These are phyloP conservation scores for Mythimna impura DNA, from an alignment of 2,888 invertebrate species.

Conservation along the genomic window DNA sequence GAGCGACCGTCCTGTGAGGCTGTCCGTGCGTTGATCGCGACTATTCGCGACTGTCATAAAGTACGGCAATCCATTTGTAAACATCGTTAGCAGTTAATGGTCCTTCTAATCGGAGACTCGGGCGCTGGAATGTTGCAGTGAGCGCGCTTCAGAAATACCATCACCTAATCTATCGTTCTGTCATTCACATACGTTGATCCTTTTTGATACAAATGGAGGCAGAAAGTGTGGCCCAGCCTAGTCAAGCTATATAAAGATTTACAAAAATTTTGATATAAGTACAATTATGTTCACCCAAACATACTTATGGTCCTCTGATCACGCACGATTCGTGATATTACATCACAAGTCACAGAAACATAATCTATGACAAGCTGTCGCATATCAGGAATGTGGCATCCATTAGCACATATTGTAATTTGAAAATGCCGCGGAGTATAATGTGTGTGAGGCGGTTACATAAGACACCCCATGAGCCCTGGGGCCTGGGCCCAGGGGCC, in stretches of 20 bases:
- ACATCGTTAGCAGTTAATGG: constrained; percentile 55
- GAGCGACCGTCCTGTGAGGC: constrained; percentile 19
- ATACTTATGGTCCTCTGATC: not conserved
- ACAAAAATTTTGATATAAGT: too few species aligned
- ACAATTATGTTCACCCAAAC: not conserved
- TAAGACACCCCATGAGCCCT: constrained; percentile 6
- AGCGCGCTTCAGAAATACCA: constrained; percentile 28
- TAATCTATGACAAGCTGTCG: not conserved
- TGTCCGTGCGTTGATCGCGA: constrained; percentile 7
- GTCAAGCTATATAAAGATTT: not conserved
- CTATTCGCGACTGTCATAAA: constrained; percentile 36
- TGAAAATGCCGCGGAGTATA: constrained; percentile 41
- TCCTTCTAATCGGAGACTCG: constrained; percentile 40
- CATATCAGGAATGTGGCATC: constrained; percentile 26
- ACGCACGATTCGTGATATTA: not conserved
- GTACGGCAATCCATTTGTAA: constrained; percentile 54
- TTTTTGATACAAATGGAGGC: not conserved
- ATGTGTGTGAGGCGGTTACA: constrained; percentile 30
- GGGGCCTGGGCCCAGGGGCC: not conserved
- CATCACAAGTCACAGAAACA: not conserved
- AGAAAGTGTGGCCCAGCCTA: too few species aligned
- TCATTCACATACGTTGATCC: not conserved
- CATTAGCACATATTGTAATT: constrained; percentile 45
- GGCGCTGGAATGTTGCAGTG: constrained; percentile 40
- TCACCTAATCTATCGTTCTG: constrained; percentile 16